Conservation (phyloP, 2,888 invertebrate species). For the Lithophane semibrunnea region DNA sequence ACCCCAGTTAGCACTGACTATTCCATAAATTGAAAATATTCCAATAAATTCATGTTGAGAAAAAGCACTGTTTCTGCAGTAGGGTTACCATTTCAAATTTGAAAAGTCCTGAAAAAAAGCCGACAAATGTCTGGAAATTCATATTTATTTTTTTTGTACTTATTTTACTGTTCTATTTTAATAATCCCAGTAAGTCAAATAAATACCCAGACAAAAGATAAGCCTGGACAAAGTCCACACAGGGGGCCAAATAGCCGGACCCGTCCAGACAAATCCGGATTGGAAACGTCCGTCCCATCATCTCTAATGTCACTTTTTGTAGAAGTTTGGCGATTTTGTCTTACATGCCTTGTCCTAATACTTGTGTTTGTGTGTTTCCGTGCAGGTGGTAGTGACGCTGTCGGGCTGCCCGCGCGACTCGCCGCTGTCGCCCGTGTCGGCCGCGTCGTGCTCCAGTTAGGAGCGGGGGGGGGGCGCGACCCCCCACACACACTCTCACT, state of each 20-base stretch:
- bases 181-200: neutral
- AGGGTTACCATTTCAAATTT: neutral
- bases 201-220: neutral
- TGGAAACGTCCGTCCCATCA: neutral
- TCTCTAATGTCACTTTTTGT: neutral
- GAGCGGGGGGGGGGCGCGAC: conserved; percentile 90
- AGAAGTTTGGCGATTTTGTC: neutral
- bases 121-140: neutral
- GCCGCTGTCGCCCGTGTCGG: conserved; percentile 96
- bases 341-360: neutral
- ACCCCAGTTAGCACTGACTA: too few species aligned
- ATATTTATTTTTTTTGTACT: neutral
- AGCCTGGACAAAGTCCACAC: neutral
- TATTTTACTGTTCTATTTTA: neutral
- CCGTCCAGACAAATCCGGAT: neutral
- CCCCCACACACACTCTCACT: conserved; percentile 89
- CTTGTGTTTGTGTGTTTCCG: conserved; percentile 13
- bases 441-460: conserved; percentile 98
- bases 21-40: neutral
- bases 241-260: neutral
- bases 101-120: neutral
- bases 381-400: conserved; percentile 94
- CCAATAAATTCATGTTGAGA: neutral
- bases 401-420: conserved; percentile 97
- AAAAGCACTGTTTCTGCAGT: neutral